Percentiles rank a stretch among this genome's conserved stretches.
phyloP scores from a whole-genome alignment of 2,113 vertebrate genomes.

The Coreoperca whiteheadi region DNA sequence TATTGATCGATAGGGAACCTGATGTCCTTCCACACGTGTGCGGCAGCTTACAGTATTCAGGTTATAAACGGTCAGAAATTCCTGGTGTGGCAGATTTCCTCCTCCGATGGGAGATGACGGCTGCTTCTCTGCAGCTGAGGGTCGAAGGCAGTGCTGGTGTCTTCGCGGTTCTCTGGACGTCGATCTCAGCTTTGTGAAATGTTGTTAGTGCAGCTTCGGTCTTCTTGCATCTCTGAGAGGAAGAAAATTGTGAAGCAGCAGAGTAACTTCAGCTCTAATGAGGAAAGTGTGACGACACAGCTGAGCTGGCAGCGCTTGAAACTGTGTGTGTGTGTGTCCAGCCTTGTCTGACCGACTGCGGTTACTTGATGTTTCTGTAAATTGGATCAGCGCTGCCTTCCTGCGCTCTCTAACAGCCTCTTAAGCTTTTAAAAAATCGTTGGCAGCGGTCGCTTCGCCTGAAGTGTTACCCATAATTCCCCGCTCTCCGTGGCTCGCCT shows the following conservation, averaged over 20 bases:
- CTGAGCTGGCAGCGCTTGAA: background rate
- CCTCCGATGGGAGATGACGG: too few relatives aligned
- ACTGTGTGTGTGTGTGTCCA: background rate
- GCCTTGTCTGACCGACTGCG: background rate
- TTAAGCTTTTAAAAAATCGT: background rate
- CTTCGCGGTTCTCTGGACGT: background rate
- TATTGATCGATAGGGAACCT: too few relatives aligned
- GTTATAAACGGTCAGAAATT: too few relatives aligned
- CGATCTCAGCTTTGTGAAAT: too few relatives aligned
- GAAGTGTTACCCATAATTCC: constrained; percentile 5
- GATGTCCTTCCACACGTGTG: too few relatives aligned
- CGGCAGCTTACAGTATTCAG: too few relatives aligned
- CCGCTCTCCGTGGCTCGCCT: background rate
- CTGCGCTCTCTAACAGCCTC: constrained; percentile 9
- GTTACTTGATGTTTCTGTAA: background rate
- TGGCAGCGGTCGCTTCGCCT: background rate
- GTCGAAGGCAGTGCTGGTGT: too few relatives aligned
- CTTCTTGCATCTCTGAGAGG: background rate
- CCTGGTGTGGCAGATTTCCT: too few relatives aligned
- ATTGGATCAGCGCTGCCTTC: constrained; percentile 10
- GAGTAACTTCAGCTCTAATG: background rate
- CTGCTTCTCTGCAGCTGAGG: too few relatives aligned
- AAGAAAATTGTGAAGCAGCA: too few relatives aligned
- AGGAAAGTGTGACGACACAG: background rate
- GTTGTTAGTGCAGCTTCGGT: constrained; percentile 4